Base-by-base conservation (phyloP, 2,113 vertebrate species). In the Tor tambroides region DNA sequence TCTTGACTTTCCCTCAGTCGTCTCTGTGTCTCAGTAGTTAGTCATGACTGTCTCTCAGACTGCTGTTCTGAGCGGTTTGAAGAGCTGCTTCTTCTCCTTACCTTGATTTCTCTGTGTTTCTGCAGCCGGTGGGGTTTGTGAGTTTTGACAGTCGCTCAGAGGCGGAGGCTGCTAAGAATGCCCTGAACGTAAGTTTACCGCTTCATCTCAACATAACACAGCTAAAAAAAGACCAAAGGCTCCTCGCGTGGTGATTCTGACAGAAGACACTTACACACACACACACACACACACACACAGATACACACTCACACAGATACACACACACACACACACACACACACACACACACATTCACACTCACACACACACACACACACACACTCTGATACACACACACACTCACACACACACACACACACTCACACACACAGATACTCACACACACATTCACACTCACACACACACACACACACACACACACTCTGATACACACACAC, bases 131-230 rank as follows among this genome's bases (percentile, higher is more conserved):
- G 19, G 89, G 83, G 11, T 72, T 80, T 6, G 88, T 54, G 15
- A 81, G 84, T 51, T 89, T 89, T n/a, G 84, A 89, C 88, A 86
- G 88, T 76, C 82, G 88, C 78, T 83, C 88, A 28, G 85, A 89
- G 30, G 88, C 88, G 6, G 88, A 89, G 43, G 75, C 85, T 0
- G 88, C 88, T 67, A 89, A 89, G 65, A 89, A 86, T 1, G 85
- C 88, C 65, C 75, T 89, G 30, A 89, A 89, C n/a, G 88, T 89
- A 74, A 89, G 88, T 86, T 69, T 69, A 69, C 32, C 28, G 15
- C 30, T 69, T 32, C 65, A 32, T 69, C 65, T 35, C 6, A 35
- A 35, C 30, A 35, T 69, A 32, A 35, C 15, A 19, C 3, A 4
- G 30, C 65, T 69, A 69, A 32, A 69, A 69, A 69, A 32, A 69